Conservation (phyloP, 2,113 vertebrate genomes). For the Istiophorus platypterus region DNA sequence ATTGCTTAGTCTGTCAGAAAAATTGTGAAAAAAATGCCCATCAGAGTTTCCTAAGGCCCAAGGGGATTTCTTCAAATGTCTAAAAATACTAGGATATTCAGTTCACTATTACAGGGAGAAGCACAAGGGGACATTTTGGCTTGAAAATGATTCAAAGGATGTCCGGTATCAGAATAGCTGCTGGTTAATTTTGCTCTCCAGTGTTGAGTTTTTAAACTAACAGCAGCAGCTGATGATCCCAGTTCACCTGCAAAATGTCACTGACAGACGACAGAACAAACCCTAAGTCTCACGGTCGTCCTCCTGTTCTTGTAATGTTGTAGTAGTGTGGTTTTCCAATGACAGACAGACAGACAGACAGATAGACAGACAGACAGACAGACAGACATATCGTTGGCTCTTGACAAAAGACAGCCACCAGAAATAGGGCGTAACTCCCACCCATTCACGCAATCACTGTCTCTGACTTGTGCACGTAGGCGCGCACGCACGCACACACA, state of each 20-base stretch:
- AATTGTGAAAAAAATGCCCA: too few relatives aligned
- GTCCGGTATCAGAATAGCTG: background rate
- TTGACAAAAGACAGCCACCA: conserved; percentile 15
- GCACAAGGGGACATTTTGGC: background rate
- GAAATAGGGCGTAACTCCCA: conserved; percentile 30
- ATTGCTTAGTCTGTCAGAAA: too few relatives aligned
- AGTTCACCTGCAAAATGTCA: background rate
- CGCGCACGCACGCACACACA: conserved; percentile 20
- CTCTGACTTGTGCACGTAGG: conserved; percentile 14
- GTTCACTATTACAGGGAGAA: too few relatives aligned
- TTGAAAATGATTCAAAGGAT: background rate
- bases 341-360: conserved; percentile 13
- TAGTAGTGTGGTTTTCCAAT: background rate
- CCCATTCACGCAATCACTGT: conserved; percentile 18
- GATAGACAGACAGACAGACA: conserved; percentile 14
- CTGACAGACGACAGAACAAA: background rate
- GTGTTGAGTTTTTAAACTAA: too few relatives aligned
- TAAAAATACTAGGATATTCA: too few relatives aligned
- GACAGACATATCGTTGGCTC: background rate
- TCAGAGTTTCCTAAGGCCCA: too few relatives aligned
- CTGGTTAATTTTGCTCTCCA: too few relatives aligned
- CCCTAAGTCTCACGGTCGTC: background rate
- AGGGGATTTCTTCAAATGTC: too few relatives aligned
- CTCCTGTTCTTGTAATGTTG: background rate
- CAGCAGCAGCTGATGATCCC: too few relatives aligned